phyloP scores from a whole-genome alignment of 2,797 vertebrate species.

The Chromis chromis region DNA sequence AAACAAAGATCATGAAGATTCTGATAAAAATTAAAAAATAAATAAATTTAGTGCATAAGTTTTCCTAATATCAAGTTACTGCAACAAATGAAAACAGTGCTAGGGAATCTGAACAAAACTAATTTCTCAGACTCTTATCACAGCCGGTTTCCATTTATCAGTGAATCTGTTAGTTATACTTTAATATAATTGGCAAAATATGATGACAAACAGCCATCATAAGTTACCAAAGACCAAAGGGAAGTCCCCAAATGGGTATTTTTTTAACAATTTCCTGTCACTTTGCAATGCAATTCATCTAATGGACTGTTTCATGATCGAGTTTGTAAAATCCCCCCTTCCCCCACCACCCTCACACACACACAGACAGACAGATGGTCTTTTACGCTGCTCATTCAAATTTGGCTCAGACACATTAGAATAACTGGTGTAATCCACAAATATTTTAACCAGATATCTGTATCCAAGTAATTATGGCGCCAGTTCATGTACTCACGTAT shows the following conservation, averaged over 20 bases:
- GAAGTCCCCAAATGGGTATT: not conserved
- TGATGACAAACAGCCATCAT: not conserved
- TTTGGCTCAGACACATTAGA: slow-evolving; percentile 26
- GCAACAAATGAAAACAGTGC: too few relatives aligned
- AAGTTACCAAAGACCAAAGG: not conserved
- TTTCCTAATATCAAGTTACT: too few relatives aligned
- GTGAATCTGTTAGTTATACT: not conserved
- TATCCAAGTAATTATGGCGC: not conserved
- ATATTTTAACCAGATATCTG: slow-evolving; percentile 11
- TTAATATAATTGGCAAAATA: not conserved
- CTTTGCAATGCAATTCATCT: slow-evolving; percentile 13
- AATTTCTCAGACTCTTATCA: not conserved
- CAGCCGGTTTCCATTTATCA: not conserved
- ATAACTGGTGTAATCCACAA: slow-evolving; percentile 8
- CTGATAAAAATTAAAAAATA: too few relatives aligned
- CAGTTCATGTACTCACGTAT: not conserved
- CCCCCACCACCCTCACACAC: slow-evolving; percentile 4
- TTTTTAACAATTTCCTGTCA: not conserved
- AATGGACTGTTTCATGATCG: not conserved
- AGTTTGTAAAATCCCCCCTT: not conserved
- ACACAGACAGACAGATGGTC: slow-evolving; percentile 60
- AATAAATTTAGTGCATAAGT: too few relatives aligned
- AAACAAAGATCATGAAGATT: too few relatives aligned
- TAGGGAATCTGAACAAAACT: not conserved
- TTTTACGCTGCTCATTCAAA: slow-evolving; percentile 44